Base-by-base conservation (phyloP, 2,113 vertebrate species). In the Nicator chloris region DNA sequence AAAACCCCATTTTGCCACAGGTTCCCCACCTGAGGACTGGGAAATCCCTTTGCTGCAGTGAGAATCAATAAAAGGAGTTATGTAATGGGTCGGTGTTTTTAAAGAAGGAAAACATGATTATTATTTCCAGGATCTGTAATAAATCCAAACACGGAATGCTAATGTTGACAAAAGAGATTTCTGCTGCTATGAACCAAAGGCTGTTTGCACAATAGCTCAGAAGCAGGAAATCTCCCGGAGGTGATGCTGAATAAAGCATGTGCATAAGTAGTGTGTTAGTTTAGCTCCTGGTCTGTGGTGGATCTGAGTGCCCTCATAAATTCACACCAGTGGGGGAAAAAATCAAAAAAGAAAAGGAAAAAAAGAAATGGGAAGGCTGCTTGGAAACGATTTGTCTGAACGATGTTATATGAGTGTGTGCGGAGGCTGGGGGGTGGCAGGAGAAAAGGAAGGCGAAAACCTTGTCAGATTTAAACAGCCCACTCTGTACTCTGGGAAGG, bases 131-230 rank as follows among this genome's bases (percentile, higher is more conserved):
- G 35, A 26, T 39, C 30, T 39, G 20, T 77, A 54, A 70, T 76
- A 88, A 80, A 78, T 61, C 54, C 42, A 73, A 72, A 79, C 50
- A 77, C 9, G n/a, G 39, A 85, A 93, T 65, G 56, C 71, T 86
- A 49, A 64, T 92, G 90, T 95, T 92, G 92, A 78, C 80, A 81
- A 13, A 96, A 70, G 73, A 88, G 82, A 88, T 94, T 93, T 69
- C 75, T 73, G 54, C 71, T 77, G 59, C 75, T 42, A 6, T 51
- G 75, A 92, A 94, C 39, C 54, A 82, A 89, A 91, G 11, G 35
- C 65, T 95, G 49, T 89, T 96, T 94, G 82, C 66, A 80, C 50
- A 50, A 28, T 2, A 59, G 50, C 75, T 91, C 63, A 90, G 85
- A 45, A 80, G 82, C 37, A 88, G 63, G 66, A 87, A 82, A 69